Base-by-base conservation (phyloP, 2,888 invertebrate species). In the Torymus aiolomorphi region DNA sequence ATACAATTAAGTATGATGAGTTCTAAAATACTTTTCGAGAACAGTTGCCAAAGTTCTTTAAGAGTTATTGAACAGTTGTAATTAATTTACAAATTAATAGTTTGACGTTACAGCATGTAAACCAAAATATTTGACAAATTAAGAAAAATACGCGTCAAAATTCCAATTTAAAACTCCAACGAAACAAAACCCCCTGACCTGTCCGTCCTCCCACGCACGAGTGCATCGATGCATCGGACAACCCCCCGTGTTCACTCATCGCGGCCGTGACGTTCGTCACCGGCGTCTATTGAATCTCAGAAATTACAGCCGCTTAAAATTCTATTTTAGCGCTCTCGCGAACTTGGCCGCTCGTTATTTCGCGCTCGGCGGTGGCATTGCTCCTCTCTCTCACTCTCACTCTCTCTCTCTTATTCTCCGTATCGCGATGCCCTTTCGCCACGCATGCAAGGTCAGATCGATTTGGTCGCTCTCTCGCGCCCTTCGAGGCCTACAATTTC, bases 391-490 rank as follows among this genome's bases (percentile, higher is more conserved):
- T 18, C 61, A 2, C 63, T 57, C 57, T 57, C 63, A 31, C 4
- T 63, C 10, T 31, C 42, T 5, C 20, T 56, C 31, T 18, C 61
- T 20, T 31, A 5, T 3, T n/a, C 51, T n/a, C n/a, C n/a, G n/a
- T 77, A 66, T 66, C 77, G 63, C 65, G 66, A 62, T 78, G 61
- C 67, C 67, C 67, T 78, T 73, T 69, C 56, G 56, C 57, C 10
- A 8, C 42, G 42, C 54, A 31, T 10, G 52, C 74, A 75, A 79
- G 79, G 79, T 79, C 79, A 62, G 57, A 74, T 75, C 79, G 79
- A 79, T 75, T 54, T 65, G 16, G 54, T 20, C 54, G 42, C 61
- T 12, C 56, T 24, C n/a, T 14, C 3, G 56, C 52, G 31, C 52
- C 2, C 8, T 16, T 18, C 10, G 51, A 54, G 16, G 56, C 73